phyloP scores from a whole-genome alignment of 1,140 invertebrate genomes.

The Yoshiicerus persimilis region DNA sequence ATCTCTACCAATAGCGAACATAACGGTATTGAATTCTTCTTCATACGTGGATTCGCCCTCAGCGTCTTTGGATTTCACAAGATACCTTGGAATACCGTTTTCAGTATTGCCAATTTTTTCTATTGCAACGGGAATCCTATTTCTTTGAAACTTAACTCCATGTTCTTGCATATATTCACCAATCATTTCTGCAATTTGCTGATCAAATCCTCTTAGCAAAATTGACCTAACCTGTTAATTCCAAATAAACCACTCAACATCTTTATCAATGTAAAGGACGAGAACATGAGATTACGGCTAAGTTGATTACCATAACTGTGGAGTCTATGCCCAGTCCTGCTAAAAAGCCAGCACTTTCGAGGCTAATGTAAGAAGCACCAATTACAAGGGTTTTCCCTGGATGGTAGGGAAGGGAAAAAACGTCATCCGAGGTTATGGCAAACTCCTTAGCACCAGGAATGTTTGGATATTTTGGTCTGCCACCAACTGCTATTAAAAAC shows the following conservation, averaged over 20 bases:
- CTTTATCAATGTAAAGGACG: neutral
- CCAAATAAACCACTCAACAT: no score
- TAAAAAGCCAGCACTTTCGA: slow-evolving; percentile 72
- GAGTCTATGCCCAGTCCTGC: slow-evolving; percentile 62
- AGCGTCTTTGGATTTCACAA: slow-evolving; percentile 15
- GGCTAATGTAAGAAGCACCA: slow-evolving; percentile 68
- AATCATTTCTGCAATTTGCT: slow-evolving; percentile 67
- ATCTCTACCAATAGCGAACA: slow-evolving; percentile 21
- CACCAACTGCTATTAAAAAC: slow-evolving; percentile 67
- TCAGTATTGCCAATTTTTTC: slow-evolving; percentile 63
- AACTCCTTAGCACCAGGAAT: slow-evolving; percentile 65
- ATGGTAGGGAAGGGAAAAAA: slow-evolving; percentile 65
- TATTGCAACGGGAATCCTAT: slow-evolving; percentile 75
- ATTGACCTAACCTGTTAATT: slow-evolving; percentile 60
- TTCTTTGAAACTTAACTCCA: slow-evolving; percentile 79
- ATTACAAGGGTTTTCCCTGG: slow-evolving; percentile 70
- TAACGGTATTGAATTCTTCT: slow-evolving; percentile 23
- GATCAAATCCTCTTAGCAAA: slow-evolving; percentile 68
- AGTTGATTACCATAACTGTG: slow-evolving; percentile 61
- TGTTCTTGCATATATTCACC: slow-evolving; percentile 79
- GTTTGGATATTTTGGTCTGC: slow-evolving; percentile 65
- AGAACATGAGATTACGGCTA: slow-evolving; percentile 49
- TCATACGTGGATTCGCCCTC: neutral
- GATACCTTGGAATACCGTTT: slow-evolving; percentile 53
- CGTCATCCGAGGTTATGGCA: slow-evolving; percentile 69